Percentiles rank a stretch among this genome's conserved stretches.
Conservation (phyloP, 2,888 invertebrate species). For the Drosophila barbarae region DNA sequence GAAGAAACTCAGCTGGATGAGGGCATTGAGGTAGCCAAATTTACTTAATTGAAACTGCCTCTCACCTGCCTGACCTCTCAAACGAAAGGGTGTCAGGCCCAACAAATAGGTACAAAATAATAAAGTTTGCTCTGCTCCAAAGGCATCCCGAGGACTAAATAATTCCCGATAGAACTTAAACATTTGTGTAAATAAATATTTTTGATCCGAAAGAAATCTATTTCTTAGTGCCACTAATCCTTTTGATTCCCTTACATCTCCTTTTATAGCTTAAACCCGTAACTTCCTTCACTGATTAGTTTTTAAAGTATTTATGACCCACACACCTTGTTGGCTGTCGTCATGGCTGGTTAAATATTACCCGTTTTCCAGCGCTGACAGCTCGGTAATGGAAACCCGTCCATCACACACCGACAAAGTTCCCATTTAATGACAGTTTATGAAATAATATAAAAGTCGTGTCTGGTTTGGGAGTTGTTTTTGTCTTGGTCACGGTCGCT, state of each 20-base stretch:
- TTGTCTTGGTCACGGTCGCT: conserved; percentile 18
- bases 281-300: conserved; percentile 25
- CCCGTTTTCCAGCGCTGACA: conserved; percentile 36
- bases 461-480: conserved; percentile 6
- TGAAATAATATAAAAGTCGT: conserved; percentile 48
- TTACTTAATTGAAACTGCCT: conserved; percentile 63
- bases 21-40: conserved; percentile 72
- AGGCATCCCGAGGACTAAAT: conserved; percentile 75
- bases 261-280: conserved; percentile 48
- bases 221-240: conserved; percentile 21
- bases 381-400: conserved; percentile 48
- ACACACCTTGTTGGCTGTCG: conserved; percentile 27
- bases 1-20: conserved; percentile 73
- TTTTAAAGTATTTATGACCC: conserved; percentile 43
- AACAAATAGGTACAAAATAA: conserved; percentile 73
- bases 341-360: conserved; percentile 18
- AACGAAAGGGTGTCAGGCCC: conserved; percentile 76
- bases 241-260: not conserved
- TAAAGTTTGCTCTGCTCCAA: conserved; percentile 73
- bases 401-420: conserved; percentile 35
- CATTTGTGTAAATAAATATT: conserved; percentile 35
- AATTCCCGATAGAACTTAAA: conserved; percentile 56
- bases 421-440: conserved; percentile 46
- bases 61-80: conserved; percentile 55
- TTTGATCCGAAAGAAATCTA: not conserved